Base-by-base conservation (phyloP, 2,797 vertebrate species). In the Tokudaia muenninki region DNA sequence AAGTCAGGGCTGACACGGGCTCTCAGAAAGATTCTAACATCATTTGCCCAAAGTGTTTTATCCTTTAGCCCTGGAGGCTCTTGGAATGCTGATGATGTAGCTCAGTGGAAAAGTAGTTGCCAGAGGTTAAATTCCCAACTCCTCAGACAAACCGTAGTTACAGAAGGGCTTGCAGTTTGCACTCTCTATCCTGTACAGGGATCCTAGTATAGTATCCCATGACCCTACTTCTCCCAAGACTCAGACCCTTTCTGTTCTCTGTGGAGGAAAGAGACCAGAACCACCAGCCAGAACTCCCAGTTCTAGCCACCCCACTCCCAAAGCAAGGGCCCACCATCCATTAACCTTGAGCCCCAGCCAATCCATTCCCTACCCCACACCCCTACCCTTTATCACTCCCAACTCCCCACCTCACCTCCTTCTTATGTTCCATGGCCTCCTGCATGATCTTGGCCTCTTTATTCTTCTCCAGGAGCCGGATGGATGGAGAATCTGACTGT, bases 381-480 rank as follows among this genome's bases (percentile, higher is more conserved):
- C 24, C 1, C 50, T 0, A 2, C 4, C 11, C 26, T 70, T 63
- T 17, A 21, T 29, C 12, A 5, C 24, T 59, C 16, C 13, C 0
- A 1, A 12, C 26, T 1, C 16, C 10, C 65, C 59, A 93, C 96
- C 90, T 86, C 37, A 98, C 98, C 98, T 98, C 97, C 92, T 98
- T 98, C 90, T 98, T 98, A 26, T 97, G 86, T 52, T 98, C 92
- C 98, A 98, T 98, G 6, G 98, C 98, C 1, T 92, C 93, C 72
- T 98, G 98, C 92, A 98, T 97, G 86, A 98, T 34, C 70, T 94
- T 96, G 47, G 94, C 97, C 57, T 98, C 98, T 81, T 98, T 98
- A 34, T 98, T 98, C 96, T 98, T 98, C 72, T 98, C 98, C 90
- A 98, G 97, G 0, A 98, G 96, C 67, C 87, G 96, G 74, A 98